A percentile compares a stretch with the other conserved stretches of the same genome.
Conservation (phyloP, 2,113 vertebrate species). For the Herpetotheres cachinnans region DNA sequence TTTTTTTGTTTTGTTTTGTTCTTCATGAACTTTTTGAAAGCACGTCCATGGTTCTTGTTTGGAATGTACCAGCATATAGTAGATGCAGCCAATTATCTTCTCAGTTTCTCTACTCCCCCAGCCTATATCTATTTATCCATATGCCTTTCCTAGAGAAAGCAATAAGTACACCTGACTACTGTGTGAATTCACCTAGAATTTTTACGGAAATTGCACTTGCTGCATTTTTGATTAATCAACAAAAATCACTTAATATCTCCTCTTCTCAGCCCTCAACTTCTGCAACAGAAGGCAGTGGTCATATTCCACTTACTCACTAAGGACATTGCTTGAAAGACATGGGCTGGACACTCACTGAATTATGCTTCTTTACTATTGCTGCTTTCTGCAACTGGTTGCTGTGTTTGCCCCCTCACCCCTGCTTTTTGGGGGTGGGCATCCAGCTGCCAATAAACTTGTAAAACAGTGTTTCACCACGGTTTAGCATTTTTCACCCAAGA, state of each 20-base stretch:
- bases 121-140: not conserved
- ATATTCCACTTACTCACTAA: not conserved
- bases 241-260: not conserved
- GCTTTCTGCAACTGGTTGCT: not conserved
- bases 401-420: accelerated
- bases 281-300: not conserved
- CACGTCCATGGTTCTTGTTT: not conserved
- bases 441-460: not conserved
- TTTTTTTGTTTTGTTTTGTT: not conserved
- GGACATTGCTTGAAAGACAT: too few species aligned
- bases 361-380: not conserved
- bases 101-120: not conserved
- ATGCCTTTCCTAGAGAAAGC: not conserved
- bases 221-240: not conserved
- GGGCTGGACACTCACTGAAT: not conserved
- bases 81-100: not conserved
- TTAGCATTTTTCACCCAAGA: not conserved
- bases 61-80: not conserved
- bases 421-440: not conserved
- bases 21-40: not conserved
- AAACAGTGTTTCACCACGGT: not conserved
- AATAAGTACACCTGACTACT: not conserved
- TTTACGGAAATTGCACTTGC: not conserved
- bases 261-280: not conserved
- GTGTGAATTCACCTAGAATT: not conserved